Conservation (phyloP, 2,797 vertebrate species). For the Diplodus puntazzo region DNA sequence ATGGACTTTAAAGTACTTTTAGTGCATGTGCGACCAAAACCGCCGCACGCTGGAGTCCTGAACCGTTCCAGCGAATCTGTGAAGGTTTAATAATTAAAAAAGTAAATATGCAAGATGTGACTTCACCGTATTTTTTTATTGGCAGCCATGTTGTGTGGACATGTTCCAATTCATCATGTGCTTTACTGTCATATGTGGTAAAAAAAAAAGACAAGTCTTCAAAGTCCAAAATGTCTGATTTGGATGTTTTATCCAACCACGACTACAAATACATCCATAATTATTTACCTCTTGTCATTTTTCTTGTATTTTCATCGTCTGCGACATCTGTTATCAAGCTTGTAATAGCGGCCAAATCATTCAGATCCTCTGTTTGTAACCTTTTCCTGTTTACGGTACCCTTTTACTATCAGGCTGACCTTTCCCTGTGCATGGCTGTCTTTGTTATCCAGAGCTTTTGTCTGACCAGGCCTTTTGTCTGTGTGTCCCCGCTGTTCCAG, state of each 20-base stretch:
- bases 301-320: slow-evolving; percentile 61
- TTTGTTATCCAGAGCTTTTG: slow-evolving; percentile 80
- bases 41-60: too few relatives aligned
- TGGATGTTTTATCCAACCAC: slow-evolving; percentile 26
- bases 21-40: too few relatives aligned
- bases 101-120: slow-evolving; percentile 6
- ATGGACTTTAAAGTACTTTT: too few relatives aligned
- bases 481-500: slow-evolving; percentile 86
- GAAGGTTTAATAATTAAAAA: slow-evolving; percentile 2
- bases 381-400: slow-evolving; percentile 81
- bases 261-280: slow-evolving; percentile 40
- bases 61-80: slow-evolving; percentile 17
- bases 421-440: slow-evolving; percentile 79
- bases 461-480: slow-evolving; percentile 84
- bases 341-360: slow-evolving; percentile 71
- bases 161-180: not conserved
- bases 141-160: not conserved
- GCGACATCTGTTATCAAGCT: slow-evolving; percentile 68
- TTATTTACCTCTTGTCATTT: slow-evolving; percentile 17
- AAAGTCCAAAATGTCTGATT: not conserved
- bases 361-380: slow-evolving; percentile 76
- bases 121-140: slow-evolving; percentile 18
- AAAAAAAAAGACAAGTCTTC: not conserved
- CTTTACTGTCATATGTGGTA: not conserved
- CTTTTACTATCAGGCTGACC: slow-evolving; percentile 86